These are phyloP conservation scores for Chaetops frenatus DNA, from an alignment of 2,113 vertebrate species.

Conservation along the genomic window DNA sequence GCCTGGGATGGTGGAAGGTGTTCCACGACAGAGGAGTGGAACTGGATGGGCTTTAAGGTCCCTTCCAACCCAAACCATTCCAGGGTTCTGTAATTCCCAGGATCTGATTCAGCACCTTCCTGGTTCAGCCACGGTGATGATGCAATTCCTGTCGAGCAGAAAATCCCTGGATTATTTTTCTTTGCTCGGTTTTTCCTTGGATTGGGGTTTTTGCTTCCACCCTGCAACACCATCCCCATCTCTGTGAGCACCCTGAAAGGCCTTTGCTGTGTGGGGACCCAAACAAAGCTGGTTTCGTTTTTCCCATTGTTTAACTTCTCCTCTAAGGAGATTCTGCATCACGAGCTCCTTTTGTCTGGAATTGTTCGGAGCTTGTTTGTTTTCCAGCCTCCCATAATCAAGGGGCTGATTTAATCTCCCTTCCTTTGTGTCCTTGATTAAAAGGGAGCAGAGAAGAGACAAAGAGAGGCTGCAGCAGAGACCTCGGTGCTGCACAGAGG, in stretches of 20 bases:
- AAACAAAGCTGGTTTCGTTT: neutral
- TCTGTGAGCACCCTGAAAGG: neutral
- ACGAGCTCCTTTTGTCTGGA: neutral
- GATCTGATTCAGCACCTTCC: neutral
- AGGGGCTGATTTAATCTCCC: neutral
- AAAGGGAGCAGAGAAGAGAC: neutral
- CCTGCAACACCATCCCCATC: accelerated
- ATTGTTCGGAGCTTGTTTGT: neutral
- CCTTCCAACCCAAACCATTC: neutral
- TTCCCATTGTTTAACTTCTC: neutral
- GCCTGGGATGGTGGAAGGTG: accelerated
- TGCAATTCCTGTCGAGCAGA: neutral
- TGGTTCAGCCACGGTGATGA: neutral
- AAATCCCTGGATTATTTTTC: neutral
- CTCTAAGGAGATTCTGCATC: neutral
- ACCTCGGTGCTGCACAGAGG: neutral
- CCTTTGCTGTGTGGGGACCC: neutral
- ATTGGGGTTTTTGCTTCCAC: neutral
- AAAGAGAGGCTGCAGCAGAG: neutral
- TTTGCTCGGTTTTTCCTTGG: neutral
- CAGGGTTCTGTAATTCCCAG: neutral
- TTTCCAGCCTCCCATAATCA: neutral
- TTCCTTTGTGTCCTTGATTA: neutral
- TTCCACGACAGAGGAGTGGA: neutral
- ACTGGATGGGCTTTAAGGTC: neutral